Evolutionary conservation across 2,797 vertebrate genomes (phyloP).

Genomic region (Xiphophorus birchmanni): DNA sequence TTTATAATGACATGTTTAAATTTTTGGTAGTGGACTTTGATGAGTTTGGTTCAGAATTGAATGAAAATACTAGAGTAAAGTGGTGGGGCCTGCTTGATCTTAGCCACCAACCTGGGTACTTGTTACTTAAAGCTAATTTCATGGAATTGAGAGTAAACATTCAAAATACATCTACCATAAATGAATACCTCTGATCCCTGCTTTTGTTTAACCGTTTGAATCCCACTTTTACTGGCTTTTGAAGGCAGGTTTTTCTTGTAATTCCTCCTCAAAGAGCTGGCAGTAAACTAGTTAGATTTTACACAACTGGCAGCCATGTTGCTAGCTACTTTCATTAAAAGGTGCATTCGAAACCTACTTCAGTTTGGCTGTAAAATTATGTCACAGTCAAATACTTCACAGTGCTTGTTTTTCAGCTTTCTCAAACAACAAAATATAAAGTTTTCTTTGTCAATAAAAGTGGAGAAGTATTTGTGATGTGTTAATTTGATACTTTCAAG

Average conservation of each 20-base stretch:
- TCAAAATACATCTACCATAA: not conserved
- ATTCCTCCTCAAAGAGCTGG: not conserved
- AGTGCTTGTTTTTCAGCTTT: not conserved
- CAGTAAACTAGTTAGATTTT: too few relatives aligned
- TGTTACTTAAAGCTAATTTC: not conserved
- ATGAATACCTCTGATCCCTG: not conserved
- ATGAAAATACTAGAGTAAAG: not conserved
- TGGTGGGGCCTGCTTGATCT: not conserved
- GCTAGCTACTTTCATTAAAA: not conserved
- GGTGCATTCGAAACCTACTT: not conserved
- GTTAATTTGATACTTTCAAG: not conserved
- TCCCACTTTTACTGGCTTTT: not conserved
- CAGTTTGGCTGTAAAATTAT: not conserved
- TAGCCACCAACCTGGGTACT: not conserved
- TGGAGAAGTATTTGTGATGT: not conserved
- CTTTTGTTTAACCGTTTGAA: not conserved
- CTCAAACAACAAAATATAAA: not conserved
- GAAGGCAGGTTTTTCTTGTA: not conserved
- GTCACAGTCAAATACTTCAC: not conserved
- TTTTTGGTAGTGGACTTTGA: not conserved
- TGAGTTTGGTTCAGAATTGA: not conserved
- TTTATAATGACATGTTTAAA: not conserved
- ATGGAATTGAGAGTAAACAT: not conserved
- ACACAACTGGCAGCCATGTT: not conserved
- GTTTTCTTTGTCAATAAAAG: not conserved